Percentiles rank a stretch among this genome's conserved stretches.
These are phyloP conservation scores for Gobio occitaniae DNA, from an alignment of 2,797 vertebrate species.

Conservation along the genomic window DNA sequence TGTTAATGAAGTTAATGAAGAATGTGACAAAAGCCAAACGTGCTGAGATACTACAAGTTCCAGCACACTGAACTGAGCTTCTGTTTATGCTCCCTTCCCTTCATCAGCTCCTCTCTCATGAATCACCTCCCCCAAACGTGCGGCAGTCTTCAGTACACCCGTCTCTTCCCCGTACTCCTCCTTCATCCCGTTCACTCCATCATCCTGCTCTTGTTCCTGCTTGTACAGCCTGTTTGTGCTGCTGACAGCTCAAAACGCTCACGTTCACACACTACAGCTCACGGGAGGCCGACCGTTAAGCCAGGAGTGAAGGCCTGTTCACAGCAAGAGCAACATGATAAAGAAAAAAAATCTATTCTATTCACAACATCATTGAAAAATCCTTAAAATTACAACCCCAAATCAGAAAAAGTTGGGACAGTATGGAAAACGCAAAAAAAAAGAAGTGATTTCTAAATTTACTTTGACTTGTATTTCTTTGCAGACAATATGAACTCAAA, in stretches of 20 bases:
- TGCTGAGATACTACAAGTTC: slow-evolving; percentile 87
- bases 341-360: background rate
- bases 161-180: background rate
- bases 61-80: slow-evolving; percentile 81
- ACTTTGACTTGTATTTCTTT: too few relatives aligned
- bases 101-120: slow-evolving; percentile 60
- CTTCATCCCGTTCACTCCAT: background rate
- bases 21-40: slow-evolving; percentile 84
- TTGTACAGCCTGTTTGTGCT: background rate
- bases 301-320: background rate
- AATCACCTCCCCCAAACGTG: slow-evolving; percentile 55
- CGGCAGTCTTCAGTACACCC: background rate
- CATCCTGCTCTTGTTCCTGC: background rate
- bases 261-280: background rate
- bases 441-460: too few relatives aligned
- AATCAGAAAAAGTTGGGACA: too few relatives aligned
- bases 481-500: too few relatives aligned
- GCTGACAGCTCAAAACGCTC: background rate
- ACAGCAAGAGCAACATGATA: background rate
- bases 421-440: too few relatives aligned
- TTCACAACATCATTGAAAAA: background rate
- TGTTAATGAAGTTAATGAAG: slow-evolving; percentile 91
- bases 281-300: background rate
- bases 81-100: slow-evolving; percentile 65
- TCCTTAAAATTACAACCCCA: background rate